Percentiles rank a stretch among this genome's conserved stretches.
These are phyloP conservation scores for Otocyon megalotis DNA, from an alignment of 2,113 vertebrate genomes.

Conservation along the genomic window DNA sequence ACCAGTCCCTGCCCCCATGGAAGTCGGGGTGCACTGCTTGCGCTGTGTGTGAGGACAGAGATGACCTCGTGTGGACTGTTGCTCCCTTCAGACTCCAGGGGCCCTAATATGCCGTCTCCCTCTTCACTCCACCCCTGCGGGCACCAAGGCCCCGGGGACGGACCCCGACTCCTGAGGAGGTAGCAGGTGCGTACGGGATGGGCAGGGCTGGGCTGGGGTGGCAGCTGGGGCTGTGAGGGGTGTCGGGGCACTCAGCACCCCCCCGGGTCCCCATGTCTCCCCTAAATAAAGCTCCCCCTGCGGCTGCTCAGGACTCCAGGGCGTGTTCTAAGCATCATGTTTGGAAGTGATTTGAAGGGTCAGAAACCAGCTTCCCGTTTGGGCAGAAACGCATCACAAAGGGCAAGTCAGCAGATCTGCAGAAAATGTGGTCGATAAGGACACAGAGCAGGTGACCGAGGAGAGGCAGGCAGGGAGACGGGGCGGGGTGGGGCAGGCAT, in stretches of 20 bases:
- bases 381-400: not conserved
- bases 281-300: fast-evolving
- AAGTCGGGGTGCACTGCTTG: fast-evolving
- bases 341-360: not conserved
- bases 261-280: fast-evolving
- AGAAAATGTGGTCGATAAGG: not conserved
- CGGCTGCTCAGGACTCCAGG: not conserved
- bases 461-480: not conserved
- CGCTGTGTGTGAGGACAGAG: fast-evolving
- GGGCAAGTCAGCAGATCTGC: not conserved
- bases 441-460: fast-evolving
- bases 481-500: too few species aligned
- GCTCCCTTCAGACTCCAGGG: not conserved
- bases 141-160: fast-evolving
- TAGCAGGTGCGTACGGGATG: fast-evolving
- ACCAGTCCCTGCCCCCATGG: fast-evolving
- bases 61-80: fast-evolving
- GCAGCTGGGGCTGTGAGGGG: fast-evolving
- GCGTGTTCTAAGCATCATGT: fast-evolving
- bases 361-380: not conserved
- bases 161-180: fast-evolving
- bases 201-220: fast-evolving
- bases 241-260: fast-evolving
- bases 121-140: fast-evolving
- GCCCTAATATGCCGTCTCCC: not conserved